Evolutionary conservation across 2,888 invertebrate species (phyloP), one percentile per base, ranked within the genome.

Genomic region (Adelognathus sp.): DNA sequence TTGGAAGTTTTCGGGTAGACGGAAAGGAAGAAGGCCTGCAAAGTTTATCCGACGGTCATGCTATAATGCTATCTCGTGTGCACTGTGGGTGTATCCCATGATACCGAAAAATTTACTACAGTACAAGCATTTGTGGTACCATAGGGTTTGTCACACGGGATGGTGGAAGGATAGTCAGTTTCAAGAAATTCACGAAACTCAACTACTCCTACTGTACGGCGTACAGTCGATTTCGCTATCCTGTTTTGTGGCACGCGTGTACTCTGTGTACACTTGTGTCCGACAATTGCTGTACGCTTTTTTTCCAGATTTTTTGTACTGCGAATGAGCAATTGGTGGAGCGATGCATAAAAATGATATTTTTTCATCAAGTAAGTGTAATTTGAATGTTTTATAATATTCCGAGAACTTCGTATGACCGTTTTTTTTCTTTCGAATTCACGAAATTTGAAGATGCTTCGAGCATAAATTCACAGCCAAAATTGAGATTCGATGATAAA

Each of bases 11-110:
- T n/a, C n/a, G n/a, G n/a, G n/a, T n/a, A n/a, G n/a, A 18, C 2
- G 1, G 18, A 33, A 36, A 63, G 31, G 24, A 29, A 36, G 41
- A 36, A 70, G 61, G 70, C 44, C 63, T 56, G 1, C 7, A 18
- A 56, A 24, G 27, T 39, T 56, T 9, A 6, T 36, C 9, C 16
- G n/a, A 9, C 76, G 71, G 14, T 11, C 54, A 54, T 76, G 76
- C 9, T 21, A 0, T 11, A n/a, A 21, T 18, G 46, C 46, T 21
- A 46, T 46, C 21, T 24, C 29, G 39, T 50, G 39, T 71, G 61
- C 31, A 41, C 46, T 46, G 46, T 46, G 21, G 18, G 21, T 18
- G 3, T 18, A 21, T 11, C 46, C 21, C 9, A 46, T 46, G 46
- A 46, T 46, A 18, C 21, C 21, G 46, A 46, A 16, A 46, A 46